Conservation (phyloP, 92 coral and sea anemone genomes). For the Umimayanthus chanpuru region DNA sequence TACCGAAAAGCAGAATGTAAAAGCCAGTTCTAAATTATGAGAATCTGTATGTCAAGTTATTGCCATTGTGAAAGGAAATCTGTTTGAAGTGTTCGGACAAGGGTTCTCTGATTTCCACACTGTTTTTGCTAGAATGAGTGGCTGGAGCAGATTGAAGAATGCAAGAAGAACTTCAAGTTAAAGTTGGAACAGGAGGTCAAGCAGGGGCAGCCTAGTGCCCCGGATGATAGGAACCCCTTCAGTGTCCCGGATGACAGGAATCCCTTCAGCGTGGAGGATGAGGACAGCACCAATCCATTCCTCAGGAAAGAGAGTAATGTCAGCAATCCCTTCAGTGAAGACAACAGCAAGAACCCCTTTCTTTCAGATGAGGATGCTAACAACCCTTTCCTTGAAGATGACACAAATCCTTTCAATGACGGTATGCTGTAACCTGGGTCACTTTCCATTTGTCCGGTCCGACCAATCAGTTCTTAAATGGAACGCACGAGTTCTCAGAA, state of each 20-base stretch:
- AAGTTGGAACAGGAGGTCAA: slow-evolving; percentile 86
- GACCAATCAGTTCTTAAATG: too few relatives aligned
- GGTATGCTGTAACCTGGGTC: slow-evolving; percentile 1
- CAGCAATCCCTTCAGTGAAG: slow-evolving; percentile 44
- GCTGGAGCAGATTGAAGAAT: slow-evolving; percentile 88
- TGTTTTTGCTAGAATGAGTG: slow-evolving; percentile 76
- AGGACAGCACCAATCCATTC: slow-evolving; percentile 52
- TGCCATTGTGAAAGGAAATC: too few relatives aligned
- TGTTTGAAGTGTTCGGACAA: too few relatives aligned
- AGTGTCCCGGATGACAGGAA: slow-evolving; percentile 13
- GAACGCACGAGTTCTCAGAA: too few relatives aligned
- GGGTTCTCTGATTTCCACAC: neutral
- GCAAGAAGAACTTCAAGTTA: slow-evolving; percentile 83
- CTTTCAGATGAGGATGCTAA: slow-evolving; percentile 56
- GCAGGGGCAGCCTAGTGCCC: slow-evolving; percentile 36
- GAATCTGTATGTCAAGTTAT: too few relatives aligned
- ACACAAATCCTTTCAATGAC: slow-evolving; percentile 50
- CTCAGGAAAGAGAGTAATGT: slow-evolving; percentile 10
- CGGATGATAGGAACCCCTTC: slow-evolving; percentile 29
- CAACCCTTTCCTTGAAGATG: slow-evolving; percentile 77
- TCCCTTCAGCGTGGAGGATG: slow-evolving; percentile 34
- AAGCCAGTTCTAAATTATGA: too few relatives aligned
- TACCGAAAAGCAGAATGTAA: too few relatives aligned
- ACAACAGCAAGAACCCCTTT: slow-evolving; percentile 55
- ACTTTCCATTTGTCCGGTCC: too few relatives aligned